Base-by-base conservation (phyloP, 2,113 vertebrate genomes). In the Glareola pratincola region DNA sequence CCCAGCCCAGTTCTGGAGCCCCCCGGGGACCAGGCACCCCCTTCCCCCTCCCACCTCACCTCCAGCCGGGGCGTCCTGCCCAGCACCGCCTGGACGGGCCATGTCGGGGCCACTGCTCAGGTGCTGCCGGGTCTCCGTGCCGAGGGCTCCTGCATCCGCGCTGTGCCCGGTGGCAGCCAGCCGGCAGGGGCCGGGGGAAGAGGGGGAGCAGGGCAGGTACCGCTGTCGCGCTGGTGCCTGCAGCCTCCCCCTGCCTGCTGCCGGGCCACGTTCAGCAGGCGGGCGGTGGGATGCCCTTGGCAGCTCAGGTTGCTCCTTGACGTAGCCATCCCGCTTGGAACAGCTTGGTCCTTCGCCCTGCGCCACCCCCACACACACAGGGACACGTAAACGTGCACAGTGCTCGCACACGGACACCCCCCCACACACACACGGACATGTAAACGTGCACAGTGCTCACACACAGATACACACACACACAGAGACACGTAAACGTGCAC, bases 231-330 rank as follows among this genome's bases (percentile, higher is more conserved):
- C 12, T 3, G 26, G 12, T 1, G 1, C n/a, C 74, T 13, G 4
- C 24, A 36, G 74, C 66, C 37, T 12, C 59, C 69, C 51, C 29
- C 1, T 14, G 9, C 24, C 59, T 2, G 23, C n/a, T 27, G 34
- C 54, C 3, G 14, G 48, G 41, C 36, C 48, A 6, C 67, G 1
- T 37, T 12, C 19, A 3, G 59, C 45, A 4, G 59, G 47, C 10
- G 0, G 47, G 17, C 5, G 6, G 30, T 4, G 30, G 76, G 60
- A 23, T 29, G 96, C 92, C 96, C 96, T 97, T 97, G 96, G 93
- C 24, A 19, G 96, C 93, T 96, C 77, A 0, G 39, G 68, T 82
- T 51, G 92, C 90, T 93, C 81, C 92, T 94, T 95, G 96, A 97
- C 73, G 94, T 6, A 71, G 69, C 54, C 59, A 19, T 37, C 34